Evolutionary conservation across 2,888 invertebrate genomes (phyloP).

Genomic region (Diarsia dahlii): DNA sequence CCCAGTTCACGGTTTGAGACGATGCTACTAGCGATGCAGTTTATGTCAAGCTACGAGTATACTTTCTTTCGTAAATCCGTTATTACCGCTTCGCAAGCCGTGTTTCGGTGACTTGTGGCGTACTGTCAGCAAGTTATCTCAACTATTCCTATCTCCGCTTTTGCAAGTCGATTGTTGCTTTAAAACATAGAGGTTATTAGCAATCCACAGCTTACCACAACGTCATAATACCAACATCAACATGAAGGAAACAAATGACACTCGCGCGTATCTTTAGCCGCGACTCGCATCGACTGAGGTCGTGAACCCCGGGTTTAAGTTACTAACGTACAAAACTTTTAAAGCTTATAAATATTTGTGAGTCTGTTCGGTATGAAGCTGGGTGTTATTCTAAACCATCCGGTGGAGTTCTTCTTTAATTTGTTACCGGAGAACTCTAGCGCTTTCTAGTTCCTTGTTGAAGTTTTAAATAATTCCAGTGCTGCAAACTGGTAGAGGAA

Average conservation of each 20-base stretch:
- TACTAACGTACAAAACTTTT: slow-evolving; percentile 22
- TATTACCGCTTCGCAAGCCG: background rate
- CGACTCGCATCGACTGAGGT: background rate
- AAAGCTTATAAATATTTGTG: slow-evolving; percentile 36
- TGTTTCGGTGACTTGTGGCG: background rate
- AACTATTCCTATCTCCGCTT: background rate
- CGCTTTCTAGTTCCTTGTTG: slow-evolving; percentile 8
- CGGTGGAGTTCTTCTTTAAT: background rate
- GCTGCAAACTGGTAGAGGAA: slow-evolving; percentile 4
- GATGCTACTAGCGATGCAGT: background rate
- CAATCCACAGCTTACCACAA: no score
- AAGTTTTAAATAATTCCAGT: slow-evolving; percentile 52
- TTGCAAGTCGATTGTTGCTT: no score
- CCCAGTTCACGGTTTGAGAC: background rate
- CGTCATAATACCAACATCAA: no score
- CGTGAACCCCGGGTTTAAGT: background rate
- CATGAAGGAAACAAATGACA: background rate
- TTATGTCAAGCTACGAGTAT: no score
- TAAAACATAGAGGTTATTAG: no score
- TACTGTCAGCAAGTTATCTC: background rate
- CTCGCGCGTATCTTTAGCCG: background rate
- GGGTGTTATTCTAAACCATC: slow-evolving; percentile 19
- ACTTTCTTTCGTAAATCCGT: background rate
- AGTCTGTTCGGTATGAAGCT: background rate
- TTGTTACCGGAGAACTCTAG: background rate